Base-by-base conservation (phyloP, 2,797 vertebrate genomes). In the Eulemur mongoz region DNA sequence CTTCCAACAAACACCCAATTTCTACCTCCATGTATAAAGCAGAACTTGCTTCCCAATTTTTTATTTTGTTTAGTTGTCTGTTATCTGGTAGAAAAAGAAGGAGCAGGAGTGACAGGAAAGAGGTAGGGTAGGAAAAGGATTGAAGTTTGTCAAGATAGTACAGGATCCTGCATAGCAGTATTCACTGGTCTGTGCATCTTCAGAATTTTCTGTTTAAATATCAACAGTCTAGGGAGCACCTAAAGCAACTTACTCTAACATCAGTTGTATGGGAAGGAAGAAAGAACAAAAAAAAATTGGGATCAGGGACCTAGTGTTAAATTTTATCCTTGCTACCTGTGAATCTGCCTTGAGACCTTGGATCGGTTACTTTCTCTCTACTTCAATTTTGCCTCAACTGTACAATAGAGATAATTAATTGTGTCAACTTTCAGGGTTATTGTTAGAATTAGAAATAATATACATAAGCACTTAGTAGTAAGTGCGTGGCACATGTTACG, bases 351-450 rank as follows among this genome's bases (percentile, higher is more conserved):
- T 8, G 54, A 92, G 30, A 79, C 65, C 13, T 40, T n/a, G 11
- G 12, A 7, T 78, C 32, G 27, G 25, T 14, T 69, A 18, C 18
- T 65, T 91, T 35, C 27, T 69, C 9, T 89, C 45, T 69, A 87
- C 54, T 70, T 90, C 70, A 38, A 0, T 69, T 73, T 59, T 81
- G 30, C 30, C 54, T 86, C 59, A 35, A 0, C 7, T 54, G 2
- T 72, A 78, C 67, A 81, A 86, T 25, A 84, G 38, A 95, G 20
- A 84, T 38, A 69, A 94, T 48, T 38, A 69, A 94, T 48, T 17
- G 6, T 52, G 57, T 80, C 15, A 52, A 27, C 57, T 80, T 83
- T 70, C 25, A 70, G 17, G 17, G 9, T 38, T 1, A 1, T 57
- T n/a, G 90, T 8, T 61, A 90, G 54, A 11, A 78, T n/a, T 52